Evolutionary conservation across 2,797 vertebrate species (phyloP), one percentile per base, ranked within the genome.

Genomic region (Aythya fuligula): DNA sequence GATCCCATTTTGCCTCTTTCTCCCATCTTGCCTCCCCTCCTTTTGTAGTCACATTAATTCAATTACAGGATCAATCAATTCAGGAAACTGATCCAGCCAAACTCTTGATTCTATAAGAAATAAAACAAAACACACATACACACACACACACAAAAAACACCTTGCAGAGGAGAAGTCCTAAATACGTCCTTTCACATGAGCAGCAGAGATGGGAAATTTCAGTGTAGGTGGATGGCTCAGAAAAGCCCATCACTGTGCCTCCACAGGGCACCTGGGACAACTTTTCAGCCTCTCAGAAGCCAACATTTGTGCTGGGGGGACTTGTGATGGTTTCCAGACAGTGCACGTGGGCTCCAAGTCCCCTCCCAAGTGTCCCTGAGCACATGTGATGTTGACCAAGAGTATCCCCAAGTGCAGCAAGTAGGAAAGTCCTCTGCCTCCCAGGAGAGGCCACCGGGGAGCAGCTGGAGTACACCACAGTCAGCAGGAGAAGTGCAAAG

Each of bases 51-150:
- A 71, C 13, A 49, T 67, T 57, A 82, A 38, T 61, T 71, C 22
- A 95, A 11, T 70, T 89, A 93, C n/a, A 64, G 16, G 16, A 39
- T 80, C 71, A 92, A 54, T 67, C 57, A 82, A 32, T 54, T 77
- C 32, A 67, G 20, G 22, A 61, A 87, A 94, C 15, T 22, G 75
- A 93, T 87, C 22, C 28, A 73, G 18, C 10, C 28, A 85, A 90
- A 92, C 88, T 18, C 9, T 32, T 32, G 20, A 61, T 45, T 53
- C 27, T 88, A 25, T 10, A 34, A 61, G 11, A 25, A 30, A 20
- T 19, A 45, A 45, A 45, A 45, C 43, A 43, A 47, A 47, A 47
- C 20, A 47, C 19, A 45, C 43, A 45, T 18, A 45, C 43, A 25
- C 22, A 49, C 2, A 49, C 6, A 24, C 13, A 49, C 2, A 49